phyloP scores from a whole-genome alignment of 2,797 vertebrate species.

The Sphenopsis melanotis region DNA sequence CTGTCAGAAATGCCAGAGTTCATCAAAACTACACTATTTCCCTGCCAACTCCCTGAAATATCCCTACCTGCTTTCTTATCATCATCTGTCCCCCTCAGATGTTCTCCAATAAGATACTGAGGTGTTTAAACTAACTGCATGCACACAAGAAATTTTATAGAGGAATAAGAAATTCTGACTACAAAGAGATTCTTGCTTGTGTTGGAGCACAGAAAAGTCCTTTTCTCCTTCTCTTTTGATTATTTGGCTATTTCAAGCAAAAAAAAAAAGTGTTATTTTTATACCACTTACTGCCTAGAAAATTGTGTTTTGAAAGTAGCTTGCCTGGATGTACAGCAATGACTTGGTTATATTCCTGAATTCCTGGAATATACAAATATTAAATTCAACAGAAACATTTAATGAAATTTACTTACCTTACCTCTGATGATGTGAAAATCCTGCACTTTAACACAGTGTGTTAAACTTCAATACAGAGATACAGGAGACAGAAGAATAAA shows the following conservation, averaged over 20 bases:
- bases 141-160: background rate
- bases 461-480: background rate
- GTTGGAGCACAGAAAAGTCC: background rate
- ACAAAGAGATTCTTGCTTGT: background rate
- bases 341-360: background rate
- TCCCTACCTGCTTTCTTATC: background rate
- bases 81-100: background rate
- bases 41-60: background rate
- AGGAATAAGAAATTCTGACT: background rate
- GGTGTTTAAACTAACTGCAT: background rate
- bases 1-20: conserved; percentile 1
- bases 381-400: background rate
- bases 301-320: background rate
- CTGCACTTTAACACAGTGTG: background rate
- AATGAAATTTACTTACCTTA: background rate
- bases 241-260: background rate
- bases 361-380: background rate
- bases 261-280: background rate
- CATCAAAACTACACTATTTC: background rate
- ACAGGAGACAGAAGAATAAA: background rate
- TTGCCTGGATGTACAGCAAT: background rate
- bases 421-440: background rate
- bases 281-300: background rate
- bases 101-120: background rate
- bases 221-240: background rate